Evolutionary conservation across 1,140 invertebrate genomes (phyloP).

Genomic region (Tyrophagus putrescentiae): DNA sequence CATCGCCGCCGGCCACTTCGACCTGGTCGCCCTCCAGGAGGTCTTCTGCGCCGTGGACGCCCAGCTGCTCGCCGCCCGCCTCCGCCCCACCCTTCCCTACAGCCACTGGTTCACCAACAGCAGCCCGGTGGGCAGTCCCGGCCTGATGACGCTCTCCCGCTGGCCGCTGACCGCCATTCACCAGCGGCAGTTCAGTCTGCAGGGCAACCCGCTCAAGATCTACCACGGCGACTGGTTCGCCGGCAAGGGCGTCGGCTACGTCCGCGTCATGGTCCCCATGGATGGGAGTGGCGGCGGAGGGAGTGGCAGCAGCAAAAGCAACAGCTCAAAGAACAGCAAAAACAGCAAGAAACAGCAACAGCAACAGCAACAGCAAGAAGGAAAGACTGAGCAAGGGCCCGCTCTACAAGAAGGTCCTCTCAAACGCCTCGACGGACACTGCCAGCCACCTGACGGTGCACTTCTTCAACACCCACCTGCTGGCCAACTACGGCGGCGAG

Average conservation of each 20-base stretch:
- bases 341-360: not conserved
- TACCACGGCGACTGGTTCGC: slow-evolving; percentile 19
- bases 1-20: not conserved
- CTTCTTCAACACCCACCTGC: not conserved
- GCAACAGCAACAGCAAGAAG: not conserved
- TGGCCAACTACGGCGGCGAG: not conserved
- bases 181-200: slow-evolving; percentile 4
- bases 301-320: not conserved
- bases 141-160: slow-evolving; percentile 1
- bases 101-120: slow-evolving; percentile 2
- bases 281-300: too few species aligned
- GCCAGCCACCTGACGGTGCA: not conserved
- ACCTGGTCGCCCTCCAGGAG: not conserved
- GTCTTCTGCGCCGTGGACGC: not conserved
- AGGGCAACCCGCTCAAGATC: slow-evolving; percentile 6
- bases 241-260: slow-evolving; percentile 13
- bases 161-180: slow-evolving; percentile 1
- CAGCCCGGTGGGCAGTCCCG: slow-evolving; percentile 7
- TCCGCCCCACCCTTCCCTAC: not conserved
- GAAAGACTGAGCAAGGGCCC: too few species aligned
- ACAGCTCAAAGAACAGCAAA: too few species aligned
- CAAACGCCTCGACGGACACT: too few species aligned
- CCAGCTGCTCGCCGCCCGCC: not conserved
- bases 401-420: too few species aligned
- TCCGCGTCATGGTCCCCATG: not conserved